A percentile compares a stretch with the other conserved stretches of the same genome.
Evolutionary conservation across 2,888 invertebrate species (phyloP).

Genomic region (Deilephila elpenor): DNA sequence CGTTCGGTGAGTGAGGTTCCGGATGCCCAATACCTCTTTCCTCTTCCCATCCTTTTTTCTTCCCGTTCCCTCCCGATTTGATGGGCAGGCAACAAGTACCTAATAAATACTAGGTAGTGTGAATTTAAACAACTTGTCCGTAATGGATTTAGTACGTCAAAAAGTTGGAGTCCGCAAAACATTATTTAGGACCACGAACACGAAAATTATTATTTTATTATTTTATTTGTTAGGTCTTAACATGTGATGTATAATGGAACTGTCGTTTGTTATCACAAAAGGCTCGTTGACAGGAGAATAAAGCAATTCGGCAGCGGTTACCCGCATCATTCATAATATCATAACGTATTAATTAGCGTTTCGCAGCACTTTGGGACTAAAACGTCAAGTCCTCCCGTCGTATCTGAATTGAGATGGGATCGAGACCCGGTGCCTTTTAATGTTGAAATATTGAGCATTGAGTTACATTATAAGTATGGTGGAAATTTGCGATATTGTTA

Average conservation of each 20-base stretch:
- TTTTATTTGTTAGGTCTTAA: not conserved
- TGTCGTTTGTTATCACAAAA: conserved; percentile 59
- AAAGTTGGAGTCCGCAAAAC: too few relatives aligned
- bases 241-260: conserved; percentile 44
- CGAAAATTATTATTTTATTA: not conserved
- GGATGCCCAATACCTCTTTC: too few relatives aligned
- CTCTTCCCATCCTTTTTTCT: too few relatives aligned
- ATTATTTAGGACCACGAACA: too few relatives aligned
- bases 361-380: conserved; percentile 52
- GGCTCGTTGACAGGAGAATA: conserved; percentile 51
- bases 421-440: conserved; percentile 39
- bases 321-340: conserved; percentile 49
- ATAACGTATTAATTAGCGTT: conserved; percentile 59
- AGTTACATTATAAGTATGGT: conserved; percentile 1
- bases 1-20: too few relatives aligned
- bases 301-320: conserved; percentile 46
- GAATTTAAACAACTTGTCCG: too few relatives aligned
- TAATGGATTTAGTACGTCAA: too few relatives aligned
- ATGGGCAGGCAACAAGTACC: too few relatives aligned
- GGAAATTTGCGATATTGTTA: not conserved
- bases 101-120: too few relatives aligned
- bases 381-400: conserved; percentile 56
- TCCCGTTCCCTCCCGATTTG: too few relatives aligned
- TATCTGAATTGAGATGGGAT: conserved; percentile 44
- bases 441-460: conserved; percentile 23